Evolutionary conservation across 1,140 invertebrate genomes (phyloP).

Genomic region (Paralvinella palmiformis): DNA sequence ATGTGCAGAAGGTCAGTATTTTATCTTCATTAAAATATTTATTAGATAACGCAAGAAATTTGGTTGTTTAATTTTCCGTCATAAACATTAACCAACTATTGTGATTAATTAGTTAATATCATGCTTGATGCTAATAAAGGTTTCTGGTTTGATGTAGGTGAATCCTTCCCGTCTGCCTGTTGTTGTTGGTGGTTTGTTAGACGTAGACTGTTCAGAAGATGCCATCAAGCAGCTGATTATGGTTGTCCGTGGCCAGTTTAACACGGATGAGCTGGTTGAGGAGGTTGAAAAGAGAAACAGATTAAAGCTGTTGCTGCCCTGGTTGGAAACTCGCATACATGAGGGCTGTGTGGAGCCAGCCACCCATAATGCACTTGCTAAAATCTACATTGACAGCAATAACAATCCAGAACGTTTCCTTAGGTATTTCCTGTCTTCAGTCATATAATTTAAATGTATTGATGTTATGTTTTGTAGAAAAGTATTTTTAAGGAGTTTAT

Average conservation of each 20-base stretch:
- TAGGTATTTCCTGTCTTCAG: constrained; percentile 56
- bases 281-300: constrained; percentile 96
- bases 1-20: constrained; percentile 85
- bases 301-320: constrained; percentile 88
- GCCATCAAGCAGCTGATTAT: constrained; percentile 98
- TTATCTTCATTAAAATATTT: too few relatives aligned
- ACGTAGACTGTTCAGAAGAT: constrained; percentile 98
- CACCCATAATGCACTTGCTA: constrained; percentile 97
- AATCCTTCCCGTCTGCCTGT: constrained; percentile 96
- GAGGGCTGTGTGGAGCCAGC: constrained; percentile 94
- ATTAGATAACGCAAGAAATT: too few relatives aligned
- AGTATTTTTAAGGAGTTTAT: not conserved
- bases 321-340: constrained; percentile 94
- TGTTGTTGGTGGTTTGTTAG: constrained; percentile 91
- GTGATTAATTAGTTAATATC: not conserved
- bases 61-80: not conserved
- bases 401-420: constrained; percentile 98
- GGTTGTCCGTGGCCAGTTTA: constrained; percentile 93
- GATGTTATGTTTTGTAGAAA: too few relatives aligned
- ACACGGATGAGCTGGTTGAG: constrained; percentile 96
- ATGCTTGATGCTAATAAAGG: not conserved
- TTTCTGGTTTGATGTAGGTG: constrained; percentile 57
- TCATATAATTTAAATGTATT: too few relatives aligned
- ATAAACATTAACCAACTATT: not conserved
- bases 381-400: constrained; percentile 99